These are phyloP conservation scores for Tachina grossa DNA, from an alignment of 2,888 invertebrate genomes.

Conservation along the genomic window DNA sequence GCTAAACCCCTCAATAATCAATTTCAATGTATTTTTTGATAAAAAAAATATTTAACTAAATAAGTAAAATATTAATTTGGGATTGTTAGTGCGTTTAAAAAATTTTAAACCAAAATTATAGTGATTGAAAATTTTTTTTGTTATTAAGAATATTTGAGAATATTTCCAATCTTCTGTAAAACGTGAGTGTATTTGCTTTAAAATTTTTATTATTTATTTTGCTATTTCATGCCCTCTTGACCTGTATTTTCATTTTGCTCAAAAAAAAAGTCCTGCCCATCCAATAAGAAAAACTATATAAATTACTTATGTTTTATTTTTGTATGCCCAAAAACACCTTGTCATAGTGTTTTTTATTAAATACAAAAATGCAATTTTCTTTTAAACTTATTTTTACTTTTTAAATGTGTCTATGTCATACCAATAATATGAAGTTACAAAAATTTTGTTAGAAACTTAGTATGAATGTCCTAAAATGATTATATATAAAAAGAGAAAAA, in stretches of 20 bases:
- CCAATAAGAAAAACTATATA: conserved; percentile 9
- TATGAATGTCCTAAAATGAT: background rate
- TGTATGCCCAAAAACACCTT: background rate
- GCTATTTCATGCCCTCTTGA: background rate
- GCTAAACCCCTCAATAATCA: no score
- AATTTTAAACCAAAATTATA: no score
- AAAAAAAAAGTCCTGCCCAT: background rate
- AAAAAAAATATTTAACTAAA: no score
- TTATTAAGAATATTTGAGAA: no score
- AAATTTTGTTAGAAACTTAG: background rate
- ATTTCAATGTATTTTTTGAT: no score
- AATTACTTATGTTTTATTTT: background rate
- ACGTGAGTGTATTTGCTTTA: no score
- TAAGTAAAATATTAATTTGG: no score
- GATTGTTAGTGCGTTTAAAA: no score
- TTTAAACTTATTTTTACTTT: background rate
- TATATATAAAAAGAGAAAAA: background rate
- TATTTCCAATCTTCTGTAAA: no score
- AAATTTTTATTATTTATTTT: background rate
- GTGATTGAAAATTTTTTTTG: no score
- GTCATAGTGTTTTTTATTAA: background rate
- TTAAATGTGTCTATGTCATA: background rate
- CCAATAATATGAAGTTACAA: background rate
- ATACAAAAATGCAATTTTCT: background rate
- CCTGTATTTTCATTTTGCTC: background rate